Evolutionary conservation across 1,140 invertebrate species (phyloP), one percentile per base, ranked within the genome.

Genomic region (Calephelis nemesis): DNA sequence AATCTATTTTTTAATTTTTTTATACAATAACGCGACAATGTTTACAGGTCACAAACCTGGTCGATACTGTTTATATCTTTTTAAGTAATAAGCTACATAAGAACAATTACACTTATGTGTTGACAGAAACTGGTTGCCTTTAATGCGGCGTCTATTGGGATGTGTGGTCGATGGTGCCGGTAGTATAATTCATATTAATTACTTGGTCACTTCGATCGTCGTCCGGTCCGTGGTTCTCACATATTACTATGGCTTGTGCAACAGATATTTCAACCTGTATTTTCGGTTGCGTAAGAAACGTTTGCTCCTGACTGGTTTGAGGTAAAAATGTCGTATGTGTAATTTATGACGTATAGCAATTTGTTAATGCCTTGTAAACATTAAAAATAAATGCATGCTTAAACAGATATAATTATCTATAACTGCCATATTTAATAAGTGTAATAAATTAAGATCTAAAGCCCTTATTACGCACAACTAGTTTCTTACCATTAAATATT

Each of bases 311-410:
- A 40, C 54, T 60, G 12, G 54, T 40, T 40, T 40, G 30, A 5
- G 11, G 19, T n/a, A 60, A 60, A 60, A 60, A 60, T 19, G 30
- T 40, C 9, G 30, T 60, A 40, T 60, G 54, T 60, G 10, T 12
- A n/a, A 60, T 39, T 40, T 39, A 60, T 60, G 54, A 60, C 54
- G 54, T 6, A 54, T 39, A 40, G 30, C n/a, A 58, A 58, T 30
- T 60, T 60, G 30, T 60, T 39, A 60, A 19, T 39, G 54, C 39
- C 54, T 12, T 40, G 54, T 60, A 60, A 60, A 60, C 54, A 60
- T 60, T 19, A 60, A 60, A 60, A 60, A 39, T 60, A 60, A 60
- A 60, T 8, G 54, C 39, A 60, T 60, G 54, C 54, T 60, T 60
- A 60, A 60, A 60, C 54, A 60, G 30, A 60, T 39, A 4, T 60